Evolutionary conservation across 2,888 invertebrate species (phyloP), one percentile per base, ranked within the genome.

Genomic region (Chalcis sispes): DNA sequence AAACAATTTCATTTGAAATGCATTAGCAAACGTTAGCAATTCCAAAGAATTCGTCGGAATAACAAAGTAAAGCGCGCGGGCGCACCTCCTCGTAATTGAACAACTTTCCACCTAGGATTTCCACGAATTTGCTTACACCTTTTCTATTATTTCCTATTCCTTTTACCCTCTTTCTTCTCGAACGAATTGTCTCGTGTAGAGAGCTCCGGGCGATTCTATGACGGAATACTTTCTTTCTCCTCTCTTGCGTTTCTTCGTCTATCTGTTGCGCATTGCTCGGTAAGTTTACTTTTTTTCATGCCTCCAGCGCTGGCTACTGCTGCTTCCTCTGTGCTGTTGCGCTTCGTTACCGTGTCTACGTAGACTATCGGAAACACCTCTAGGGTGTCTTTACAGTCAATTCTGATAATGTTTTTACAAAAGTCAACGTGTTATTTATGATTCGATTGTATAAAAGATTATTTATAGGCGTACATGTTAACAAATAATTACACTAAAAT

Each of bases 21-120:
- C 77, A 79, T 80, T 79, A 78, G 77, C 75, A 75, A 71, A 64
- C 48, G 69, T 77, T 77, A 77, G 75, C 73, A 72, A 80, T 79
- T 78, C 71, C 59, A 73, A 76, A 75, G 77, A 65, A 69, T 69
- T 67, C 36, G 52, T 32, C 29, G 18, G 23, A 23, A 32, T 52
- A 67, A 54, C 46, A 29, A 66, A 58, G 65, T 52, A 73, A 66
- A 64, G 25, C 36, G 20, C 40, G 29, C 52, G 15, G 40, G n/a
- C 32, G 2, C n/a, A 46, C 13, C 54, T 40, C 52, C n/a, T 50
- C 27, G 56, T 77, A 79, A 79, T 76, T 80, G 76, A 74, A 79
- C 78, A 72, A 74, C 67, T 71, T 71, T 67, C 58, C 20, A 4
- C 29, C 15, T 29, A 7, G 62, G 36, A 77, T 74, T 72, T 66